These are phyloP conservation scores for Megaleporinus macrocephalus DNA, from an alignment of 2,113 vertebrate species.

Conservation along the genomic window DNA sequence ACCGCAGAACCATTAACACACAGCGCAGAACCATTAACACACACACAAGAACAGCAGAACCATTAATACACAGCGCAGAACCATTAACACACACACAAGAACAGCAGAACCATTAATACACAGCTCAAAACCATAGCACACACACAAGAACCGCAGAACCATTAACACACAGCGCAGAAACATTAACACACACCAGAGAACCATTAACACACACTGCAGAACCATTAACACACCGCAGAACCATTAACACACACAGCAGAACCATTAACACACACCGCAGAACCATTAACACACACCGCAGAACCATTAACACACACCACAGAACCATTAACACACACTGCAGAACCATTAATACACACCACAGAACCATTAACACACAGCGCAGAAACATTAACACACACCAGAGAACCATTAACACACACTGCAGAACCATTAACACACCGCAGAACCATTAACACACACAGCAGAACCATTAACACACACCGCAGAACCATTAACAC, in stretches of 20 bases:
- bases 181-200: not conserved
- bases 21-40: not conserved
- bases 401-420: too few relatives aligned
- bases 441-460: not conserved
- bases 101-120: not conserved
- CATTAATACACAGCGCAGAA: not conserved
- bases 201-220: too few relatives aligned
- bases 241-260: not conserved
- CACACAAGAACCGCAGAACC: not conserved
- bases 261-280: too few relatives aligned
- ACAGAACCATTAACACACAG: not conserved
- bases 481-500: not conserved
- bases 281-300: not conserved
- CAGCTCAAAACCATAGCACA: not conserved
- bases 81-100: not conserved
- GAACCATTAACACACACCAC: not conserved
- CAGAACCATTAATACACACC: too few relatives aligned
- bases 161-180: not conserved
- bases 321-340: not conserved
- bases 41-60: not conserved
- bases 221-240: not conserved
- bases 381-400: not conserved
- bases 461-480: not conserved
- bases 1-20: not conserved
- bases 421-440: not conserved